Base-by-base conservation (phyloP, 2,113 vertebrate species). In the Nansenia antarctica region DNA sequence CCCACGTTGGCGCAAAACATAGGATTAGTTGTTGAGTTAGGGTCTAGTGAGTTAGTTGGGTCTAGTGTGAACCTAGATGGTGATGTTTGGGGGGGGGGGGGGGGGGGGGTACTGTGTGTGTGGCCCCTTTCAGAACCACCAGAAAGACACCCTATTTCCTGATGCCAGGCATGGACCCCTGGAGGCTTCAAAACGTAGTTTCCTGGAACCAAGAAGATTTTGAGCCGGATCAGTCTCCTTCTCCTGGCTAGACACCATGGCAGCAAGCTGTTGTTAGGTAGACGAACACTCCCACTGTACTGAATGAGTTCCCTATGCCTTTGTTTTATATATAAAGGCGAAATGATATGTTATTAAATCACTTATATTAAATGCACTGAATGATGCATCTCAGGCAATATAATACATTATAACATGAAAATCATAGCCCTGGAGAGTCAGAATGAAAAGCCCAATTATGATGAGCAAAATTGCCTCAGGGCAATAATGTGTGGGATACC, bases 401-500 rank as follows among this genome's bases (percentile, higher is more conserved):
- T 85, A 80, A 87, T 82, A 80, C 65, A 85, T 78, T 86, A 85
- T 87, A 86, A 82, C 67, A 80, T 62, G 70, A n/a, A 73, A 69
- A 57, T 82, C 73, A 86, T 82, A 85, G 63, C 85, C 62, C 62
- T 57, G 32, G 42, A 49, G 65, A 61, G 57, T 65, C 35, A 15
- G 7, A 83, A 76, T 60, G 68, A 78, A 84, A 70, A 82, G 73
- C 81, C 58, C 82, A 87, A 89, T 90, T 90, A 90, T 82, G 81
- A 83, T 71, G 69, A 78, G 81, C 73, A 70, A 79, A 83, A 76
- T 65, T 30, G 86, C 89, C 85, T 70, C 52, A 69, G 86, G 87
- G 83, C 80, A 81, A 72, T 75, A 82, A 69, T 82, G 83, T 88
- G 82, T 86, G 87, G n/a, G 83, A 90, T 88, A 82, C 89, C 85